Evolutionary conservation across 2,797 vertebrate species (phyloP).

Genomic region (Centropyge bicolor): DNA sequence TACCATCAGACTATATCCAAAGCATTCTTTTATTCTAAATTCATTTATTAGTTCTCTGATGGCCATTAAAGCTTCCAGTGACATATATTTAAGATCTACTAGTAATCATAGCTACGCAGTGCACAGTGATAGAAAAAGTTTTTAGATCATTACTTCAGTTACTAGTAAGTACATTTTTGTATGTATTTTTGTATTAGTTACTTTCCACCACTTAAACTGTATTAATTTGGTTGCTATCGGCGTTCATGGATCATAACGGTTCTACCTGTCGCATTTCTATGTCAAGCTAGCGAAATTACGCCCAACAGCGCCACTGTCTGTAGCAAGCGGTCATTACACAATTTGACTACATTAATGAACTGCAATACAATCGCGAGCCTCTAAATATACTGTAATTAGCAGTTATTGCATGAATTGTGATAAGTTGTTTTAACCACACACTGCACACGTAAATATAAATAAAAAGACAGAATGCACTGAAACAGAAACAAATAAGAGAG

Average conservation of each 20-base stretch:
- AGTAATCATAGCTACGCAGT: too few species aligned
- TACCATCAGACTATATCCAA: too few species aligned
- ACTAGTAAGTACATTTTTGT: too few species aligned
- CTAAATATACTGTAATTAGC: conserved; percentile 17
- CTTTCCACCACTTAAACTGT: neutral
- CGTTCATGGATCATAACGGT: neutral
- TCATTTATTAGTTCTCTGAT: too few species aligned
- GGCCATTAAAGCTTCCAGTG: too few species aligned
- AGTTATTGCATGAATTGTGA: neutral
- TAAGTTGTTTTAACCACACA: neutral
- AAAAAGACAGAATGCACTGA: neutral
- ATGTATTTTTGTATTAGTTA: neutral
- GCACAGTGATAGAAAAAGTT: too few species aligned
- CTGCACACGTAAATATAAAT: neutral
- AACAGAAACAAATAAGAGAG: neutral
- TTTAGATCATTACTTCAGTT: too few species aligned
- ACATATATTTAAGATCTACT: too few species aligned
- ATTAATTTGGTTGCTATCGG: neutral
- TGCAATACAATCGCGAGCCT: neutral
- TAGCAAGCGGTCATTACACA: conserved; percentile 14
- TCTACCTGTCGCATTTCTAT: conserved; percentile 60
- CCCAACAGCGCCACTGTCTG: conserved; percentile 48
- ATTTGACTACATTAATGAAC: conserved; percentile 12
- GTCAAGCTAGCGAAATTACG: neutral
- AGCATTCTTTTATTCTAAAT: too few species aligned